Percentiles rank a stretch among this genome's conserved stretches.
Conservation (phyloP, 2,888 invertebrate genomes). For the Chesias legatella region DNA sequence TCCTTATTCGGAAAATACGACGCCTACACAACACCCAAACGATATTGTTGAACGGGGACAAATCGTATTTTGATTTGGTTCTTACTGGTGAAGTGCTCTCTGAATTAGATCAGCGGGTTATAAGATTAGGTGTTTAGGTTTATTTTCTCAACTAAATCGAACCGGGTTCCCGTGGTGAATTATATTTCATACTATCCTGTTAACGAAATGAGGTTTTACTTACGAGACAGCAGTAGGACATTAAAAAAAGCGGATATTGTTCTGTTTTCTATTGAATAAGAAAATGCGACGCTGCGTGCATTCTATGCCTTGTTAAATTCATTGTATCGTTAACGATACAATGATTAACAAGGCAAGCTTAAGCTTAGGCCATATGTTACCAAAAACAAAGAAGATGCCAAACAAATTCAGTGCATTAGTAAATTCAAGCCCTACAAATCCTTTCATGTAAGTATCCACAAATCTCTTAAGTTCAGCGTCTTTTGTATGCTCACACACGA, state of each 20-base stretch:
- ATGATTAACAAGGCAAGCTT: too few species aligned
- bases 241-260: too few species aligned
- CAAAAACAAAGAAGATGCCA: too few species aligned
- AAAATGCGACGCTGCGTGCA: too few species aligned
- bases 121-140: not conserved
- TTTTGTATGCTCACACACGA: constrained; percentile 19
- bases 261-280: too few species aligned
- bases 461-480: constrained; percentile 22
- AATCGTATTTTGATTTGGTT: constrained; percentile 31
- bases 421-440: not conserved
- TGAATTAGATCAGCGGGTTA: constrained; percentile 12
- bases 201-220: too few species aligned
- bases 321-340: too few species aligned
- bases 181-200: constrained; percentile 1
- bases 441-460: not conserved
- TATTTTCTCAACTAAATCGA: too few species aligned
- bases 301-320: too few species aligned
- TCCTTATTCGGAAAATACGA: constrained; percentile 47
- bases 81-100: constrained; percentile 21
- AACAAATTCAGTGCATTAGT: not conserved
- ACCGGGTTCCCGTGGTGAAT: too few species aligned
- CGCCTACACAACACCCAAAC: constrained; percentile 43
- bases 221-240: too few species aligned
- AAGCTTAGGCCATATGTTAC: too few species aligned
- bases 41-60: constrained; percentile 37